Evolutionary conservation across 2,113 vertebrate species (phyloP), one percentile per base, ranked within the genome.

Genomic region (Phylloscopus trochiloides): DNA sequence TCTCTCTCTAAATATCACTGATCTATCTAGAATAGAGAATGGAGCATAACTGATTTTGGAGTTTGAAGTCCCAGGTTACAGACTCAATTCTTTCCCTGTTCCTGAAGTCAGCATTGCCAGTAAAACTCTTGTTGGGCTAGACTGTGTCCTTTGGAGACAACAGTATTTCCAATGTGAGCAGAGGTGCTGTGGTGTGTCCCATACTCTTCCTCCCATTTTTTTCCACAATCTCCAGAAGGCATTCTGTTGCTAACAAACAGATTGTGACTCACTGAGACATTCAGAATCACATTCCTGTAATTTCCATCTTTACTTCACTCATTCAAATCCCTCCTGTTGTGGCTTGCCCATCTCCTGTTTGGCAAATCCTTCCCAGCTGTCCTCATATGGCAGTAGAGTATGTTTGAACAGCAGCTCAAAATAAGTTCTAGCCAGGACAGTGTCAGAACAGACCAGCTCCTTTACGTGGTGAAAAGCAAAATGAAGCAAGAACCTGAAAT

Each of bases 251-350:
- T 94, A 92, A 87, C 70, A 87, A 86, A 91, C 9, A n/a, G 40
- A 87, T 15, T 91, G 66, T 94, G 94, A 95, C 74, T 96, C 93
- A 95, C 48, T 8, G 6, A 92, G 57, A 87, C 57, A 59, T 55
- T 85, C 50, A 81, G 75, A 87, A 91, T 91, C 50, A 78, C 9
- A 1, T 87, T 79, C 76, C 79, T 76, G 42, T n/a, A 78, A 89
- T 90, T 95, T 94, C 78, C 52, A 85, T 87, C 88, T 94, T 84
- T 47, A 43, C 40, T 83, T 86, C 1, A 5, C 78, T 88, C 78
- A 72, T 65, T 75, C 80, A 87, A 74, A 91, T 38, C 57, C 70
- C 93, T 73, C 72, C 32, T 28, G 19, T 32, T 81, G 59, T 28
- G 25, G 48, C 88, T 87, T 94, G 88, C 68, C 76, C 50, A 75